Conservation (phyloP, 2,797 vertebrate species). For the Cynodonichthys magdalenae region DNA sequence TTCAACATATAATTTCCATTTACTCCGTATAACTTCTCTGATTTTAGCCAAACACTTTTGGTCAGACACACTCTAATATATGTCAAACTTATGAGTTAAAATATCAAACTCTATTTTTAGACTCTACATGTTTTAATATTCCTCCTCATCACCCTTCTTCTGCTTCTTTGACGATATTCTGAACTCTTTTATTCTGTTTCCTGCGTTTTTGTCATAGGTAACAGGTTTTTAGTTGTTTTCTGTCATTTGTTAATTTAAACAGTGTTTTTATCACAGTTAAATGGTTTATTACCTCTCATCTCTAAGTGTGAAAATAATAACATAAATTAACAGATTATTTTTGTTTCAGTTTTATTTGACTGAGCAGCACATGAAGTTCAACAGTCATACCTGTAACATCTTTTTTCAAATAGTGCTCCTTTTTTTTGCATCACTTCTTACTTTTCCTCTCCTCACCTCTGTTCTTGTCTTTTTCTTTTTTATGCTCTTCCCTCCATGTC, state of each 20-base stretch:
- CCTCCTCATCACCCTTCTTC: not conserved
- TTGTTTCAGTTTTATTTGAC: constrained; percentile 27
- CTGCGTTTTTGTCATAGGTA: not conserved
- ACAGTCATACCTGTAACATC: not conserved
- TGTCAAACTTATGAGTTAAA: constrained; percentile 19
- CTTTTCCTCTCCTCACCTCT: not conserved
- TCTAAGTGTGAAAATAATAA: not conserved
- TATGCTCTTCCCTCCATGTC: not conserved
- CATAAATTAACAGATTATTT: no score
- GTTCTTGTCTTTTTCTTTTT: not conserved
- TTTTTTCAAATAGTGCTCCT: not conserved
- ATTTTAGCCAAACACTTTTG: constrained; percentile 18
- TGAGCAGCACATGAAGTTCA: constrained; percentile 5
- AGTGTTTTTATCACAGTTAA: not conserved
- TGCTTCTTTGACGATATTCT: not conserved
- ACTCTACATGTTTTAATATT: not conserved
- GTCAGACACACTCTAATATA: not conserved
- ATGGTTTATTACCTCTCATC: not conserved
- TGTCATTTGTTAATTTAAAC: not conserved
- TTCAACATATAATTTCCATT: no score
- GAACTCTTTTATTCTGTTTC: not conserved
- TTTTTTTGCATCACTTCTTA: not conserved
- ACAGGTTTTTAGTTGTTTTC: not conserved
- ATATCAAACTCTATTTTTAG: no score
- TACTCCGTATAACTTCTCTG: not conserved